Percentiles rank a stretch among this genome's conserved stretches.
Evolutionary conservation across 1,140 invertebrate species (phyloP).

Genomic region (Caenorhabditis remanei): DNA sequence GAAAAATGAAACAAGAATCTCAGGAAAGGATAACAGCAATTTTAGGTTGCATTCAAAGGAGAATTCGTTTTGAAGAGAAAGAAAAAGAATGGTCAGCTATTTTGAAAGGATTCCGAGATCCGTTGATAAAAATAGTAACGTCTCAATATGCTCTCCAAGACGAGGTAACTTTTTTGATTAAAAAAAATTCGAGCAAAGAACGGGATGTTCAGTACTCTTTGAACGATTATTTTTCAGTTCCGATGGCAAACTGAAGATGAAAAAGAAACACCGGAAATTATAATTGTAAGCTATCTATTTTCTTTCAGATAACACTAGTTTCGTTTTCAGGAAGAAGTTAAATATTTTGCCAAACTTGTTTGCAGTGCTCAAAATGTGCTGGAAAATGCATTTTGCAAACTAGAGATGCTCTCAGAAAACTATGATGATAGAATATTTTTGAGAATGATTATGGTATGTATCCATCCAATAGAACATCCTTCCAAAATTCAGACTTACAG

Average conservation of each 20-base stretch:
- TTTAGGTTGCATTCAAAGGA: background rate
- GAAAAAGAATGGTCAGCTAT: constrained; percentile 9
- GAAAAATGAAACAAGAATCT: background rate
- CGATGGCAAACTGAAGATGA: background rate
- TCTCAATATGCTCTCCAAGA: background rate
- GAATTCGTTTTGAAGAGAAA: background rate
- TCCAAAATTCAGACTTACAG: background rate
- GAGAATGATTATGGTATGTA: constrained; percentile 15
- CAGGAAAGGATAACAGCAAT: background rate
- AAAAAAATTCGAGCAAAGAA: no score
- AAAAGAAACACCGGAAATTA: no score
- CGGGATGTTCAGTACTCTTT: no score
- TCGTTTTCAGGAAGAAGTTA: background rate
- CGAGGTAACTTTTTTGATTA: background rate
- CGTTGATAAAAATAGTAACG: background rate
- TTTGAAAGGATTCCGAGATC: background rate
- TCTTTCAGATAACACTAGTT: background rate
- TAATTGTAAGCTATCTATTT: no score
- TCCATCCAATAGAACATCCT: background rate
- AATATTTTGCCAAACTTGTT: background rate
- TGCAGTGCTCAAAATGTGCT: background rate
- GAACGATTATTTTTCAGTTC: background rate
- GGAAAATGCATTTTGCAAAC: background rate
- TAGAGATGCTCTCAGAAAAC: background rate
- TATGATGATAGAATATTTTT: constrained; percentile 19